A percentile compares a stretch with the other conserved stretches of the same genome.
Conservation (phyloP, 2,113 vertebrate species). For the Campylomormyrus tamandua region DNA sequence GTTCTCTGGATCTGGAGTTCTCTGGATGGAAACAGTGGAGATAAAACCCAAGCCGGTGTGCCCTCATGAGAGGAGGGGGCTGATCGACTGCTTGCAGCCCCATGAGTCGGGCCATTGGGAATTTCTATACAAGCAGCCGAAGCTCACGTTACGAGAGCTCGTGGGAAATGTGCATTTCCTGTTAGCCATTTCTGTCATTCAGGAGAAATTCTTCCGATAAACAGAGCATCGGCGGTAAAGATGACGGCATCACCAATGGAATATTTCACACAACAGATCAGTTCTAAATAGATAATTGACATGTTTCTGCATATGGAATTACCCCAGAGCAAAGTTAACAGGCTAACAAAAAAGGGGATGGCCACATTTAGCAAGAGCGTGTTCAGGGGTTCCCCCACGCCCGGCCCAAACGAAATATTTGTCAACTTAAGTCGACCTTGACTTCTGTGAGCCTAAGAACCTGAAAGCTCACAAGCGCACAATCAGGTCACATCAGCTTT, state of each 20-base stretch:
- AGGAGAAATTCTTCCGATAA: neutral
- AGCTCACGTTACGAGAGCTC: neutral
- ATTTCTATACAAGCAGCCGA: neutral
- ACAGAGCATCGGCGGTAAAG: neutral
- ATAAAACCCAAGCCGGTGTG: neutral
- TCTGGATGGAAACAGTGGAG: neutral
- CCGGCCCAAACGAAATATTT: neutral
- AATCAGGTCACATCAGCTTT: slow-evolving; percentile 11
- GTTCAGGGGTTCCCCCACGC: neutral
- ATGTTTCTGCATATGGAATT: neutral
- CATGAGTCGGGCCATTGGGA: neutral
- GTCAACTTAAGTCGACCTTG: neutral
- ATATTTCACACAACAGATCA: neutral
- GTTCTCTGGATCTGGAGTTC: neutral
- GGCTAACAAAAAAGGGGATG: neutral
- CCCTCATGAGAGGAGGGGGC: neutral
- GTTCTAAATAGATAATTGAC: neutral
- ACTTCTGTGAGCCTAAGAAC: neutral
- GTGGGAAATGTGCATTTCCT: neutral
- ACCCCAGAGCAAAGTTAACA: neutral
- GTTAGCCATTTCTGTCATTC: neutral
- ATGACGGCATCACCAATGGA: neutral
- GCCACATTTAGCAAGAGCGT: neutral
- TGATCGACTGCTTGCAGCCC: neutral
- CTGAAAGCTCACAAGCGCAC: neutral